A percentile compares a stretch with the other conserved stretches of the same genome.
These are phyloP conservation scores for Lithodes maja DNA, from an alignment of 2,888 invertebrate species.

Conservation along the genomic window DNA sequence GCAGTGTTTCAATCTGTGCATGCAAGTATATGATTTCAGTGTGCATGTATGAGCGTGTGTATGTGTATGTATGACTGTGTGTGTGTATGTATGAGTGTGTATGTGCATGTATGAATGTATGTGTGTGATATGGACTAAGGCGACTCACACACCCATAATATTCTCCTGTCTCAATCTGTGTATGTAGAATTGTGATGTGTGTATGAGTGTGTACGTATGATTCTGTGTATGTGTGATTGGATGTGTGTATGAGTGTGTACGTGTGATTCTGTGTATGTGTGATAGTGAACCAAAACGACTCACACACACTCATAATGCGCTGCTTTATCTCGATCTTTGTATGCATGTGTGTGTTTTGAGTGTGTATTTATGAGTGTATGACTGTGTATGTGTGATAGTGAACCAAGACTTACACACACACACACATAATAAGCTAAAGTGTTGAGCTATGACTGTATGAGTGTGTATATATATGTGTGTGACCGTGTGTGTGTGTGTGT, in stretches of 20 bases:
- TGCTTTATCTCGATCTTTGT: too few species aligned
- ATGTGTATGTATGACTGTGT: not conserved
- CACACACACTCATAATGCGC: too few species aligned
- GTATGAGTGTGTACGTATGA: not conserved
- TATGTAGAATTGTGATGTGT: not conserved
- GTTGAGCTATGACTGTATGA: not conserved
- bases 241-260: not conserved
- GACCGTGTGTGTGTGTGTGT: not conserved
- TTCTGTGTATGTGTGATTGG: not conserved
- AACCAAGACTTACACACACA: too few species aligned
- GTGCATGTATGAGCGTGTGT: not conserved
- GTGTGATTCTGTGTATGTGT: not conserved
- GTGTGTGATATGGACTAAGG: too few species aligned
- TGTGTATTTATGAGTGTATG: not conserved
- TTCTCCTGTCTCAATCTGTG: not conserved
- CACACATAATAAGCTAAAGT: too few species aligned
- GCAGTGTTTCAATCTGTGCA: not conserved
- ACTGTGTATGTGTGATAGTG: too few species aligned
- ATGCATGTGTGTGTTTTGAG: not conserved
- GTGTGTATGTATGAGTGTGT: not conserved
- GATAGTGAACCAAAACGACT: too few species aligned
- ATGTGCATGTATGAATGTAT: not conserved
- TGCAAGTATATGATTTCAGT: not conserved
- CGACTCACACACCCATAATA: not conserved
- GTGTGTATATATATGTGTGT: too few species aligned